Percentiles rank a stretch among this genome's conserved stretches.
phyloP scores from a whole-genome alignment of 2,797 vertebrate species.

The Danio albolineatus region DNA sequence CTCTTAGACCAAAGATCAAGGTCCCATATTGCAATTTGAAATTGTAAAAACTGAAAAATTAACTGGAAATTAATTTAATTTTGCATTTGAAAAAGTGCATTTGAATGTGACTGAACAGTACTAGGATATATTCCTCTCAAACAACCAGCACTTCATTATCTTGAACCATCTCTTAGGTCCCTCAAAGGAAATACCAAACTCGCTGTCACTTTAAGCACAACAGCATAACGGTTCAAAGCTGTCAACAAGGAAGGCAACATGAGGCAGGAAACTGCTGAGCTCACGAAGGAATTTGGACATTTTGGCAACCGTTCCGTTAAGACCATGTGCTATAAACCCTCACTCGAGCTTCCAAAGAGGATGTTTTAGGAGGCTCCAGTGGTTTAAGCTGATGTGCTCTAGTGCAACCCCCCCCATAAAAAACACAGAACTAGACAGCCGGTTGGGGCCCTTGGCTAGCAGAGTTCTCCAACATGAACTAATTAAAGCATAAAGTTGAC shows the following conservation, averaged over 20 bases:
- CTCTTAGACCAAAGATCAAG: no score
- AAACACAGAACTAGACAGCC: not conserved
- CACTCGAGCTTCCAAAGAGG: conserved; percentile 19
- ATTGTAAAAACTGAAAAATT: no score
- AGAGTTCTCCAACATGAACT: conserved; percentile 33
- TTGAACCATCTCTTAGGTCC: conserved; percentile 46
- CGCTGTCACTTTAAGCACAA: conserved; percentile 72
- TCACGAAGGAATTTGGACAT: conserved; percentile 68
- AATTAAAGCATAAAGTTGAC: conserved; percentile 40
- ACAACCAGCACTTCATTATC: conserved; percentile 29
- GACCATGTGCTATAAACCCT: conserved; percentile 7
- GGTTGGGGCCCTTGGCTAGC: conserved; percentile 5
- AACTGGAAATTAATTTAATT: no score
- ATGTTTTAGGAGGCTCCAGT: conserved; percentile 26
- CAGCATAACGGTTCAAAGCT: conserved; percentile 67
- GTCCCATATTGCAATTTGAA: no score
- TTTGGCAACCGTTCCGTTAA: conserved; percentile 46
- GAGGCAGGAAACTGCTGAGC: conserved; percentile 76
- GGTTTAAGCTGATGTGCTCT: conserved; percentile 13
- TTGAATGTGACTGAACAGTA: no score
- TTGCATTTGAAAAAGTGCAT: no score
- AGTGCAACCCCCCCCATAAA: conserved; percentile 20
- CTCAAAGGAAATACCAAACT: conserved; percentile 2
- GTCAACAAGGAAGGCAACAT: conserved; percentile 57
- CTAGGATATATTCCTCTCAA: conserved; percentile 5